Evolutionary conservation across 2,113 vertebrate species (phyloP).

Genomic region (Puntigrus tetrazona): DNA sequence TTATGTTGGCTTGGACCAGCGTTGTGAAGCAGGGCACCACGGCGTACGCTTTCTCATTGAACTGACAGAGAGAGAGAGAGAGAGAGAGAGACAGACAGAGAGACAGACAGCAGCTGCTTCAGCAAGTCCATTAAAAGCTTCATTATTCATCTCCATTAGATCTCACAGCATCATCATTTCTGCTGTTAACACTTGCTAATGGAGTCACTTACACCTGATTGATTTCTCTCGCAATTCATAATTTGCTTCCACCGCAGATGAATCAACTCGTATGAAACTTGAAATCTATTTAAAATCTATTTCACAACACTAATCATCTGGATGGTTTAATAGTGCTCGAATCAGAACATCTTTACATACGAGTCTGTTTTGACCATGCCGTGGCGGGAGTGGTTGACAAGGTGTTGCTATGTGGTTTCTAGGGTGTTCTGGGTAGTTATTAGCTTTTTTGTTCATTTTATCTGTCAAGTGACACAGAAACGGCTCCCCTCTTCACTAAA

Average conservation of each 20-base stretch:
- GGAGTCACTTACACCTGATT: slow-evolving; percentile 35
- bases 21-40: slow-evolving; percentile 95
- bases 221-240: slow-evolving; percentile 13
- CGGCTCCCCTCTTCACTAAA: not conserved
- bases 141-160: slow-evolving; percentile 22
- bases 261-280: not conserved
- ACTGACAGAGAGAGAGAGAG: slow-evolving; percentile 71
- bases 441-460: not conserved
- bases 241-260: not conserved
- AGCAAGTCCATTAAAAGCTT: slow-evolving; percentile 4
- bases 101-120: slow-evolving; percentile 8
- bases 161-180: slow-evolving; percentile 31
- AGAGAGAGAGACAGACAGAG: not conserved
- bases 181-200: slow-evolving; percentile 28
- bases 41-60: slow-evolving; percentile 92
- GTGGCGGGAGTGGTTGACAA: not conserved
- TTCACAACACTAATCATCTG: slow-evolving; percentile 11
- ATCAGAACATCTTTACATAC: not conserved
- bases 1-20: slow-evolving; percentile 94
- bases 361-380: not conserved
- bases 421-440: not conserved
- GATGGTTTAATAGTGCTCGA: not conserved
- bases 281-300: slow-evolving; percentile 18
- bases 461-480: not conserved
- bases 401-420: not conserved